phyloP scores from a whole-genome alignment of 2,888 invertebrate species.

The Sclerodermus sp. region DNA sequence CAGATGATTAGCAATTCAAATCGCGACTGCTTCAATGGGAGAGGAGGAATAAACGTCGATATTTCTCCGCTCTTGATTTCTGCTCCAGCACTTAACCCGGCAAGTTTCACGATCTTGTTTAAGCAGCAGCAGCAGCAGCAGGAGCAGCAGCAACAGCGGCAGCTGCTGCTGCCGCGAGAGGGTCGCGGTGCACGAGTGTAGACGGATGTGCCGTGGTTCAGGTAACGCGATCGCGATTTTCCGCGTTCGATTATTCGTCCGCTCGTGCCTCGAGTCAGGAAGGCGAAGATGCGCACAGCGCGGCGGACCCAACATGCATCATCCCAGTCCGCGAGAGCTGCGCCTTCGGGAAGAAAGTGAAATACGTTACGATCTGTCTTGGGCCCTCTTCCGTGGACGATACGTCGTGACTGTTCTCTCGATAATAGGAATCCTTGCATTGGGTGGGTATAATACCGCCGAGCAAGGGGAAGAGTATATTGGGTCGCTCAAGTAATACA shows the following conservation, averaged over 20 bases:
- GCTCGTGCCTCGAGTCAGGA: constrained; percentile 12
- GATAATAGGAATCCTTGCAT: constrained; percentile 46
- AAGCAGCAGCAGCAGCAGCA: no score
- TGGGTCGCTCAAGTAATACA: constrained; percentile 9
- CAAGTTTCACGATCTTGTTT: no score
- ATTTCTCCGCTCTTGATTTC: no score
- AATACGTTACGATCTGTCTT: constrained; percentile 44
- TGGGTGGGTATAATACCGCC: constrained; percentile 38
- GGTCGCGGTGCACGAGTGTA: constrained; percentile 2
- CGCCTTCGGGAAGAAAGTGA: constrained; percentile 49
- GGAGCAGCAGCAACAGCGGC: no score
- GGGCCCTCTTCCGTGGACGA: constrained; percentile 37
- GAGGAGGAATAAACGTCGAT: no score
- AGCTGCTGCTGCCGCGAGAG: no score
- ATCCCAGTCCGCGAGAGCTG: constrained; percentile 22
- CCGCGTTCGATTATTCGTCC: constrained; percentile 44
- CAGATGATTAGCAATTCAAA: no score
- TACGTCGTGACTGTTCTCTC: constrained; percentile 46
- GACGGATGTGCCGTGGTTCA: constrained; percentile 1
- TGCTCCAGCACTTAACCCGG: no score
- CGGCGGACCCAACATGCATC: constrained; percentile 33
- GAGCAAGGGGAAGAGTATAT: constrained; percentile 10
- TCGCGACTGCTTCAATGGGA: no score
- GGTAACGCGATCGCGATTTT: constrained; percentile 44
- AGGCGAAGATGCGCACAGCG: constrained; percentile 2